phyloP scores from a whole-genome alignment of 2,888 invertebrate species.

The Drosophila neotestacea region DNA sequence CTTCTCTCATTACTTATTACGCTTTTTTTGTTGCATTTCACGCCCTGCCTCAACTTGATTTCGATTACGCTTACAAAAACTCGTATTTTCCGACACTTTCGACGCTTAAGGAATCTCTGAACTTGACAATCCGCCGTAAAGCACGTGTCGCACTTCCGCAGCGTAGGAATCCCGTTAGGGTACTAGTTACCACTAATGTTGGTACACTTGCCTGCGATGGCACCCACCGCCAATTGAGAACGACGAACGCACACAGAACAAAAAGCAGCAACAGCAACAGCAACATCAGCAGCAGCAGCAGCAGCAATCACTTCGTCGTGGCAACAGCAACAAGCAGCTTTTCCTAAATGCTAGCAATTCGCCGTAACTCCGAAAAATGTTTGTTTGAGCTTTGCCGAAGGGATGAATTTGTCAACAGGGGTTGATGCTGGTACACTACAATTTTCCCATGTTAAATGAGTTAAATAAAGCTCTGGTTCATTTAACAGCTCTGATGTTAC shows the following conservation, averaged over 20 bases:
- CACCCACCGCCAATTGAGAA: constrained; percentile 49
- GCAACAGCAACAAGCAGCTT: constrained; percentile 40
- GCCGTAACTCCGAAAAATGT: constrained; percentile 43
- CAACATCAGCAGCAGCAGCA: constrained; percentile 25
- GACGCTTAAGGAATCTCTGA: not conserved
- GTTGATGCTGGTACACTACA: not conserved
- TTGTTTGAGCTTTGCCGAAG: not conserved
- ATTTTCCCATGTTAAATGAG: not conserved
- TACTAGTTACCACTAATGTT: constrained; percentile 42
- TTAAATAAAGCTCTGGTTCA: too few species aligned
- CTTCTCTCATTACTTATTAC: constrained; percentile 5
- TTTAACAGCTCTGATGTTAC: not conserved
- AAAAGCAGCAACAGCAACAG: constrained; percentile 10
- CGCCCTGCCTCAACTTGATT: constrained; percentile 47
- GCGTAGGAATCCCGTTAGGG: constrained; percentile 55
- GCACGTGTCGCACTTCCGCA: constrained; percentile 60
- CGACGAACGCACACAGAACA: too few species aligned
- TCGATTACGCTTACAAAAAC: constrained; percentile 25
- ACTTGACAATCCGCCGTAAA: constrained; percentile 21
- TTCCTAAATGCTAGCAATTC: constrained; percentile 23
- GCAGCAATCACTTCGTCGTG: constrained; percentile 7
- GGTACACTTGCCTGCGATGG: constrained; percentile 35
- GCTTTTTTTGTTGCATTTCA: not conserved
- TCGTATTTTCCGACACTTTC: constrained; percentile 26
- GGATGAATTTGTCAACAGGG: not conserved